Conservation (phyloP, 1,140 invertebrate species). For the Listronotus oregonensis region DNA sequence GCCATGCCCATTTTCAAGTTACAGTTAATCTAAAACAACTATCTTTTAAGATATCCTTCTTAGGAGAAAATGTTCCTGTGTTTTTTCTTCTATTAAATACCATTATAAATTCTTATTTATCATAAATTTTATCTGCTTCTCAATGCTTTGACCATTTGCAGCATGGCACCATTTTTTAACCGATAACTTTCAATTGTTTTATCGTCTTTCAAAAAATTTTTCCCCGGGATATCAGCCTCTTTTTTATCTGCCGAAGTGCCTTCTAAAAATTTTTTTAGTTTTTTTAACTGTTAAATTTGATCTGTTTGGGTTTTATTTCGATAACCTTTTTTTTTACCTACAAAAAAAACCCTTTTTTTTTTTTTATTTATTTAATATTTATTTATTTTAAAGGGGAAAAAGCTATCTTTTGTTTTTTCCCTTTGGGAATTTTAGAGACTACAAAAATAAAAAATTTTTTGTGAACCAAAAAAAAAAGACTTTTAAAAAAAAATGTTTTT, state of each 20-base stretch:
- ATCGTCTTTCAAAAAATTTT: constrained; percentile 48
- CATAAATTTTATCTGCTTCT: constrained; percentile 29
- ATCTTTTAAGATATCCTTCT: neutral
- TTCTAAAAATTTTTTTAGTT: constrained; percentile 44
- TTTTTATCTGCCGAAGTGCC: constrained; percentile 46
- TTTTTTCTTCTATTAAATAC: constrained; percentile 3
- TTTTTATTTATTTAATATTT: no score
- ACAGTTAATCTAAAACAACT: neutral
- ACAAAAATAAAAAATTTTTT: no score
- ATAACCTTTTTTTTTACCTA: constrained; percentile 46
- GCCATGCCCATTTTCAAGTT: neutral
- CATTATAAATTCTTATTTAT: neutral
- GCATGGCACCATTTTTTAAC: constrained; percentile 42
- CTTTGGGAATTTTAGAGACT: no score
- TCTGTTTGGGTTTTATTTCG: constrained; percentile 47
- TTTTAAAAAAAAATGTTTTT: no score
- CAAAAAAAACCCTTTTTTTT: no score
- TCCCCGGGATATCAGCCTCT: constrained; percentile 48
- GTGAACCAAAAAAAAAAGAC: no score
- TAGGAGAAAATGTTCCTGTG: neutral
- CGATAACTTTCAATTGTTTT: constrained; percentile 48
- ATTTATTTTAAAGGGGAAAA: no score
- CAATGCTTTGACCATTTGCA: constrained; percentile 48
- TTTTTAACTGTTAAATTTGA: constrained; percentile 46
- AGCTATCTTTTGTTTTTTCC: no score